Evolutionary conservation across 2,888 invertebrate genomes (phyloP), one percentile per base, ranked within the genome.

Genomic region (Melanargia galathea): DNA sequence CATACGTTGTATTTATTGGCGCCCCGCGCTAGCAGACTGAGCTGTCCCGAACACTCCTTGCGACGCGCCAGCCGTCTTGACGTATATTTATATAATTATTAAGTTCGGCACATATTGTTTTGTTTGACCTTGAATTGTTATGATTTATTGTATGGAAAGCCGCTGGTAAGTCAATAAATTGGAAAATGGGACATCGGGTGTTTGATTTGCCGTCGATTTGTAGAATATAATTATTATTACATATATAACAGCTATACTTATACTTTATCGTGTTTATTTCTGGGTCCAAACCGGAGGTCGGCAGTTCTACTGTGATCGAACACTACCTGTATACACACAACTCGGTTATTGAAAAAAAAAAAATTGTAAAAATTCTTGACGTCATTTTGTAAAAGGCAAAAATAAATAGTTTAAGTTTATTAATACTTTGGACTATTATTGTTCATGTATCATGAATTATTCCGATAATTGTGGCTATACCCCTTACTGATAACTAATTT

Each of bases 161-260:
- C 90, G 92, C 90, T 91, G 92, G 90, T 90, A 81, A 90, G 91
- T 92, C 90, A 91, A 92, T 91, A 90, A 92, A 92, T 87, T 87
- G 87, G 90, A 91, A 90, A 90, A 89, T 89, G 91, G 91, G 90
- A 89, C 79, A 80, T 79, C 77, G 78, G 82, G 82, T 88, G 89
- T 89, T 90, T 90, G 81, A 90, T 90, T 90, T 89, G 81, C 78
- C 79, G 81, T 79, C 75, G 73, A 57, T 20, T 46, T 43, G n/a
- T 7, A 49, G 26, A 51, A 33, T 40, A 40, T 20, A 52, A 22
- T 22, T 54, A 65, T 64, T 63, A 60, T 78, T 75, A 75, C n/a
- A n/a, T n/a, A n/a, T n/a, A n/a, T n/a, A n/a, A n/a, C n/a, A n/a
- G n/a, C n/a, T n/a, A n/a, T n/a, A n/a, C n/a, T 66, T 66, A 70